phyloP scores from a whole-genome alignment of 2,113 vertebrate genomes.

The Theropithecus gelada region DNA sequence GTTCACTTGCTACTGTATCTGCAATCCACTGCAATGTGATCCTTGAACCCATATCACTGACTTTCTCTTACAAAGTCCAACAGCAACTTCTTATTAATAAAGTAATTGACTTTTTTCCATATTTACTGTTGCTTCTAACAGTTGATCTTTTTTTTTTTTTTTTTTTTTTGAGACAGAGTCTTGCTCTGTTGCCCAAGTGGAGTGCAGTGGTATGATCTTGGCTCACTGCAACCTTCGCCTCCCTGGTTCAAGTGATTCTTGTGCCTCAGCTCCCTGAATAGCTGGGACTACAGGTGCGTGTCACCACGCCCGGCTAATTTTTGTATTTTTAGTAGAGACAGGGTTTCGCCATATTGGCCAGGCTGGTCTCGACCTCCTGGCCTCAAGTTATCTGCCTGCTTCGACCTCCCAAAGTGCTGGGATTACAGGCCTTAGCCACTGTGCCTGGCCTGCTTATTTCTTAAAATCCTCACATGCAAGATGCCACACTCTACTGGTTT shows the following conservation, averaged over 20 bases:
- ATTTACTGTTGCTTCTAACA: neutral
- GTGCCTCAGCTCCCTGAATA: too few species aligned
- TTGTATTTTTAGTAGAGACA: neutral
- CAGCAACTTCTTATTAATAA: neutral
- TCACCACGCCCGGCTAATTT: too few species aligned
- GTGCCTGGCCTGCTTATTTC: neutral
- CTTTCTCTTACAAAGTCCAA: neutral
- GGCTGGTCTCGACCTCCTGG: neutral
- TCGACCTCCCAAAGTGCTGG: too few species aligned
- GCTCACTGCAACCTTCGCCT: too few species aligned
- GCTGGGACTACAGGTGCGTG: too few species aligned
- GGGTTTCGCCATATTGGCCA: neutral
- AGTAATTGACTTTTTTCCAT: neutral
- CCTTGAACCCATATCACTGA: neutral
- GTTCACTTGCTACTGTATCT: neutral
- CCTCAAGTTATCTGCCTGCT: too few species aligned
- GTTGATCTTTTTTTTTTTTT: neutral
- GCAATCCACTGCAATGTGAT: neutral
- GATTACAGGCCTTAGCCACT: too few species aligned
- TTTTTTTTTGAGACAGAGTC: too few species aligned
- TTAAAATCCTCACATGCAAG: neutral
- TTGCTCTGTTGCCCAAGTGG: too few species aligned
- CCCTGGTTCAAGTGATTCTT: too few species aligned
- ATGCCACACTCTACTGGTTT: fast-evolving
- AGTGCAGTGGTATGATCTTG: too few species aligned